Conservation (phyloP, 92 coral and sea anemone species). For the Zoanthus solanderi region DNA sequence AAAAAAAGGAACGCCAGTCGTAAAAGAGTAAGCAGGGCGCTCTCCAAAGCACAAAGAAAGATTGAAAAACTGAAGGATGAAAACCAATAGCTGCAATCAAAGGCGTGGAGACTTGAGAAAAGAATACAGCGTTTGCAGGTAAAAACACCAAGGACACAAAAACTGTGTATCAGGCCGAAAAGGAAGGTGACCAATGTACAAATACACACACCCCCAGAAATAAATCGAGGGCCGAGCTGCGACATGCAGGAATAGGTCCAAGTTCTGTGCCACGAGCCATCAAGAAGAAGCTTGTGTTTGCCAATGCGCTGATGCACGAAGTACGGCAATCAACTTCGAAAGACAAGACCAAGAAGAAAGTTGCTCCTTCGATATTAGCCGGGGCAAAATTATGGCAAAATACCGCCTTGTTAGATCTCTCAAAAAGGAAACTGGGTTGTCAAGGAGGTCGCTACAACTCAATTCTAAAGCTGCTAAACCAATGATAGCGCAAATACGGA, state of each 20-base stretch:
- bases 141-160: constrained; percentile 29
- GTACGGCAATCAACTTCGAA: constrained; percentile 16
- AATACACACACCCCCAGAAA: background rate
- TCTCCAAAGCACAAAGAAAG: constrained; percentile 49
- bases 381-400: constrained; percentile 47
- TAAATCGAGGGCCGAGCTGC: constrained; percentile 30
- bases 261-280: constrained; percentile 47
- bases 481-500: background rate
- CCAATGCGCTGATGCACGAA: constrained; percentile 60
- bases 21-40: constrained; percentile 49
- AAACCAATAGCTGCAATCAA: constrained; percentile 44
- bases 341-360: constrained; percentile 27
- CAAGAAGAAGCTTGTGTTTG: constrained; percentile 59
- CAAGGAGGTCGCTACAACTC: constrained; percentile 32
- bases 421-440: constrained; percentile 42
- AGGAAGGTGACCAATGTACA: constrained; percentile 22
- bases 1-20: constrained; percentile 36
- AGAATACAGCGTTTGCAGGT: constrained; percentile 22
- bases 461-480: background rate
- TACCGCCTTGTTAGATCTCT: constrained; percentile 45
- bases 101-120: constrained; percentile 55
- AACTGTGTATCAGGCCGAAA: background rate
- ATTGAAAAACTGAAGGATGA: constrained; percentile 51
- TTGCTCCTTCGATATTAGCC: constrained; percentile 53
- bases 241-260: constrained; percentile 61